A percentile compares a stretch with the other conserved stretches of the same genome.
Conservation (phyloP, 2,888 invertebrate species). For the Charanyca ferruginea region DNA sequence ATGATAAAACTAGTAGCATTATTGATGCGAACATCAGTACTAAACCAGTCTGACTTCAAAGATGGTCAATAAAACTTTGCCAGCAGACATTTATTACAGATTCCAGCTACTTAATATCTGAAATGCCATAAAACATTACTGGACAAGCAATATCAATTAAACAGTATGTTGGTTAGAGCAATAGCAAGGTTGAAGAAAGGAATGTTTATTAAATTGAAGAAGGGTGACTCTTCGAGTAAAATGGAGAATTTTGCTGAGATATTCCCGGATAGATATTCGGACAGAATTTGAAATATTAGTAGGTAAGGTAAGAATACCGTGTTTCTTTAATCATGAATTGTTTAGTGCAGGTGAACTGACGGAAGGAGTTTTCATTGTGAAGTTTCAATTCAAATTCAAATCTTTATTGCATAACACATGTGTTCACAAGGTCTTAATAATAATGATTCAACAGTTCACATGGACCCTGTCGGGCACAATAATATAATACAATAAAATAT, state of each 20-base stretch:
- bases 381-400: too few relatives aligned
- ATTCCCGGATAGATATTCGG: conserved; percentile 25
- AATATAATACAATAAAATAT: too few relatives aligned
- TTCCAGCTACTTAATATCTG: conserved; percentile 60
- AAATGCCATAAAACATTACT: conserved; percentile 58
- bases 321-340: conserved; percentile 9
- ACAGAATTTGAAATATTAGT: conserved; percentile 38
- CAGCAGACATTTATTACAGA: conserved; percentile 61
- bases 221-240: conserved; percentile 35
- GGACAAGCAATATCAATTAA: conserved; percentile 63
- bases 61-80: conserved; percentile 62
- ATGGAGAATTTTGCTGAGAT: conserved; percentile 21
- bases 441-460: too few relatives aligned
- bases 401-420: too few relatives aligned
- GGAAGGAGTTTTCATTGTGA: background rate
- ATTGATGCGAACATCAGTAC: conserved; percentile 46
- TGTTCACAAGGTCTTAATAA: too few relatives aligned
- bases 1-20: conserved; percentile 45
- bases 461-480: too few relatives aligned
- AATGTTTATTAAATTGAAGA: conserved; percentile 53
- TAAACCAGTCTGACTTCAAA: conserved; percentile 46
- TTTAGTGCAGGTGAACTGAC: background rate
- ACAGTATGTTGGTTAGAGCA: conserved; percentile 45
- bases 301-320: background rate
- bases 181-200: conserved; percentile 45